Evolutionary conservation across 1,140 invertebrate species (phyloP), one percentile per base, ranked within the genome.

Genomic region (Heliconius hermathena): DNA sequence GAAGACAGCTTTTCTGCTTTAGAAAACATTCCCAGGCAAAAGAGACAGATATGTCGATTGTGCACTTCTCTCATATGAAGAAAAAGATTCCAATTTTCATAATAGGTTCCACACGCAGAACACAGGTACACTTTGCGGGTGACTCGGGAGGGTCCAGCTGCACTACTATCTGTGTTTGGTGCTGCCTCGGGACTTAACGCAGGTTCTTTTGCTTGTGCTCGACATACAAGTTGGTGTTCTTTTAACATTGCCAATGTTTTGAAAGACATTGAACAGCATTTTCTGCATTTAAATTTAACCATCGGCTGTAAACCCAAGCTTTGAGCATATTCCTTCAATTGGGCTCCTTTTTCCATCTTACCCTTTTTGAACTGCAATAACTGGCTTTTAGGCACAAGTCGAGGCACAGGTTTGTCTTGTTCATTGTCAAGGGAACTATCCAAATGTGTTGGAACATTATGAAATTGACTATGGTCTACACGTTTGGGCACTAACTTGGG

Each of bases 41-140:
- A 97, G 16, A 98, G 90, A 88, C 97, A 98, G 82, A 97, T 97
- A 86, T 96, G 97, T 57, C 97, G 95, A 81, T 96, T 96, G 88
- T 98, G 97, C 26, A 96, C 95, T 83, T 97, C 97, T 72, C 96
- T 95, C 96, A 98, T 97, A 84, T 98, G 97, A 16, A 97, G 89
- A 89, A 97, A 98, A 41, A 98, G 93, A 93, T 97, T 97, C 97
- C 97, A 98, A 83, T 97, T 97, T 91, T 97, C 97, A 93, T 97
- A 97, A 83, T 97, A 97, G 3, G 96, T 97, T 36, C 96, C 96
- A 90, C 97, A 98, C 1, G 96, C 96, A 13, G 96, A 96, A 89
- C 97, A 98, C 20, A 97, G 89, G 83, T 97, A 97, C 76, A 97
- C 97, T 93, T 97, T 97, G 71, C 97, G 93, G 29, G 96, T 96